Evolutionary conservation across 2,113 vertebrate species (phyloP).

Genomic region (Meleagris gallopavo): DNA sequence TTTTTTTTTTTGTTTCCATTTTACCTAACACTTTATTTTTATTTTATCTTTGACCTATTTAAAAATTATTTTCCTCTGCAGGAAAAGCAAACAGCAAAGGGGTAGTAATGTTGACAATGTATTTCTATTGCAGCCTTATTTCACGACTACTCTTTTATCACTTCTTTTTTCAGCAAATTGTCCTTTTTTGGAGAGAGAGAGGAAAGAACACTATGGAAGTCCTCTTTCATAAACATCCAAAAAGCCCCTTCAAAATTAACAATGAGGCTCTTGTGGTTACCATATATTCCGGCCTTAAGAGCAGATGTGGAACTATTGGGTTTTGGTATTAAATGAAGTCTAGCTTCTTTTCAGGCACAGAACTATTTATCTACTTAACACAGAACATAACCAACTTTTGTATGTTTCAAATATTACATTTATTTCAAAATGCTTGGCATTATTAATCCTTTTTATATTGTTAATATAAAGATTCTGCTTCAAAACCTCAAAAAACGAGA

Average conservation of each 20-base stretch:
- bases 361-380: slow-evolving; percentile 66
- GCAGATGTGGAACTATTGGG: slow-evolving; percentile 40
- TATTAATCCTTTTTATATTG: slow-evolving; percentile 82
- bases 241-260: background rate
- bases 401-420: slow-evolving; percentile 72
- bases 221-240: background rate
- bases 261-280: slow-evolving; percentile 17
- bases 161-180: background rate
- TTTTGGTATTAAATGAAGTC: slow-evolving; percentile 45
- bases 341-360: slow-evolving; percentile 63
- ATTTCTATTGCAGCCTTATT: background rate
- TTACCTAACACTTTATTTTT: background rate
- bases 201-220: background rate
- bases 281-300: slow-evolving; percentile 13
- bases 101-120: background rate
- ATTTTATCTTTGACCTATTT: background rate
- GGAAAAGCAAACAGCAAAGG: background rate
- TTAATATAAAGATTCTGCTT: slow-evolving; percentile 80
- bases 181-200: background rate
- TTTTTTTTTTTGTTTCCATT: background rate
- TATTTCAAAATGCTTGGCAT: slow-evolving; percentile 76
- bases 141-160: background rate
- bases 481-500: slow-evolving; percentile 75
- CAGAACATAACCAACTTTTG: slow-evolving; percentile 69
- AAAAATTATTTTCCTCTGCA: background rate